Evolutionary conservation across 2,113 vertebrate species (phyloP), one percentile per base, ranked within the genome.

Genomic region (Marmota flaviventris): DNA sequence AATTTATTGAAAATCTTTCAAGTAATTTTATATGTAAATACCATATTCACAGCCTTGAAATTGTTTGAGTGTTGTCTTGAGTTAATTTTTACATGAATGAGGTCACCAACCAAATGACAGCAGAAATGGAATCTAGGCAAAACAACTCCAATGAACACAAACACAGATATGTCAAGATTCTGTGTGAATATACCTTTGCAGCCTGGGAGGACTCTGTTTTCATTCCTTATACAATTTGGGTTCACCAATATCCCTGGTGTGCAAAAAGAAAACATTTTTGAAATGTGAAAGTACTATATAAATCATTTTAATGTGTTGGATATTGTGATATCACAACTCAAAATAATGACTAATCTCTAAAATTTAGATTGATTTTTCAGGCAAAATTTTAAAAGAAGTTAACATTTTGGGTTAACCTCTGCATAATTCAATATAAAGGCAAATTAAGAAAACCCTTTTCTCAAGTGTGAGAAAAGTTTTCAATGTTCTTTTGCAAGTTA

Each of bases 331-430:
- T 48, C 73, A 85, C 94, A 89, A 76, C 25, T 85, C 24, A 45
- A 94, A 39, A 67, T 79, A 58, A 93, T 88, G 24, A 42, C 27
- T 85, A 53, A 63, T 81, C 24, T 82, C 70, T 45, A 81, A 89
- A 75, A 48, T 87, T 76, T 77, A 78, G 51, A 87, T 85, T 73
- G 9, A 91, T 91, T 88, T 88, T 95, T 88, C 79, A 88, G 22
- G 48, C 17, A 91, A 84, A 24, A 61, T 82, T 81, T 83, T 56
- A 32, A n/a, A 45, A 70, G 25, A 85, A 78, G 24, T 79, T 90
- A 24, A 45, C 3, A 2, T 12, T 85, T 70, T 94, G 45, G 13
- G 12, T 75, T 92, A 79, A 56, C 12, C 37, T 84, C 56, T 85
- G 39, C 39, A 65, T 48, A 75, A 82, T 87, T 91, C 39, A 81